Percentiles rank a stretch among this genome's conserved stretches.
phyloP scores from a whole-genome alignment of 1,140 invertebrate genomes.

The Harpegnathos saltator region DNA sequence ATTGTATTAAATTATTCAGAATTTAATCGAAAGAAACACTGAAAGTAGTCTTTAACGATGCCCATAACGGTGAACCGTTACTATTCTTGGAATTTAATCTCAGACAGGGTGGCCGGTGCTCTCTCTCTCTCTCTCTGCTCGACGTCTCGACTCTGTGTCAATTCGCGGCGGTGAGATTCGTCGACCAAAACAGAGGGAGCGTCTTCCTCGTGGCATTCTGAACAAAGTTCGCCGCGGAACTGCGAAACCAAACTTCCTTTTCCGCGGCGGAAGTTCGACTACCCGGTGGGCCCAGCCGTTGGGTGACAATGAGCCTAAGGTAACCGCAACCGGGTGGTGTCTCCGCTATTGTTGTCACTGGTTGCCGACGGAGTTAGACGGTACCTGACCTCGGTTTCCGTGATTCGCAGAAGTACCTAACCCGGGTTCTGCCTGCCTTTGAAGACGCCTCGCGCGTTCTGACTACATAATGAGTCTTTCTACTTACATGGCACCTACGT shows the following conservation, averaged over 20 bases:
- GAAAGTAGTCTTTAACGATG: too few relatives aligned
- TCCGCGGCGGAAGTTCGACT: slow-evolving; percentile 67
- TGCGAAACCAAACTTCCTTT: slow-evolving; percentile 69
- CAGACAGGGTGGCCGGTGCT: neutral
- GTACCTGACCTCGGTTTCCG: slow-evolving; percentile 63
- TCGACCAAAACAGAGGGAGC: slow-evolving; percentile 53
- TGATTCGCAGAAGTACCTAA: slow-evolving; percentile 52
- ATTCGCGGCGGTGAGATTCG: slow-evolving; percentile 56
- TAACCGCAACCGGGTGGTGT: slow-evolving; percentile 56
- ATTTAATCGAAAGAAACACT: slow-evolving; percentile 4
- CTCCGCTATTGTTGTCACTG: slow-evolving; percentile 45
- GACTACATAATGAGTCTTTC: slow-evolving; percentile 66
- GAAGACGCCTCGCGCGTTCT: slow-evolving; percentile 43
- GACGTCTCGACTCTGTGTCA: slow-evolving; percentile 29
- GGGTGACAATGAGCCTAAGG: slow-evolving; percentile 70
- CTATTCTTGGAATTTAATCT: neutral
- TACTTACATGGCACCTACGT: slow-evolving; percentile 57
- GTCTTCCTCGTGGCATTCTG: slow-evolving; percentile 14
- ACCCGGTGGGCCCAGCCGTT: slow-evolving; percentile 45
- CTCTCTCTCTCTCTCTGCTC: too few relatives aligned
- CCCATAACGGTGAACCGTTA: too few relatives aligned
- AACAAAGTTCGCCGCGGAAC: slow-evolving; percentile 52
- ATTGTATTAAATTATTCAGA: slow-evolving; percentile 57
- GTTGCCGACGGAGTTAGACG: slow-evolving; percentile 61
- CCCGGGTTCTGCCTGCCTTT: slow-evolving; percentile 60